Percentiles rank a stretch among this genome's conserved stretches.
Evolutionary conservation across 2,888 invertebrate genomes (phyloP).

Genomic region (Pristionchus maxplancki): DNA sequence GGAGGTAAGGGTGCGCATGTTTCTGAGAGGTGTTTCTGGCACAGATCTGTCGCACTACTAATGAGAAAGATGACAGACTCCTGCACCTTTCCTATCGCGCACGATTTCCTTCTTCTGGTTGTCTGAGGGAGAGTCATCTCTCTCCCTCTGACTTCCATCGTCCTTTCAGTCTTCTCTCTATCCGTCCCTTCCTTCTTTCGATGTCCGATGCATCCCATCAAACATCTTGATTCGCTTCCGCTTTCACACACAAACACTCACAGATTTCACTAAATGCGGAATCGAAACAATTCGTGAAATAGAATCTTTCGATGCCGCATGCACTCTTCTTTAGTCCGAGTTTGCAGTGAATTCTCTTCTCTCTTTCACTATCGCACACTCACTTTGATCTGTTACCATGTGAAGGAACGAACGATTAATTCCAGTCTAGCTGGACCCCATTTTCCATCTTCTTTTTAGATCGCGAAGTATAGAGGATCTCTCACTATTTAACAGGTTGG

Average conservation of each 20-base stretch:
- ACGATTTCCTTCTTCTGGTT: not conserved
- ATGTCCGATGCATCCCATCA: conserved; percentile 34
- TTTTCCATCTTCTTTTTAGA: conserved; percentile 69
- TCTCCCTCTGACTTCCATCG: not conserved
- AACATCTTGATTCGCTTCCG: conserved; percentile 1
- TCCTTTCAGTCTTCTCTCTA: not conserved
- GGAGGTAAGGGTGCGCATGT: conserved; percentile 46
- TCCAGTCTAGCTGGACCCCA: conserved; percentile 41
- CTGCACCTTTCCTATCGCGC: conserved; percentile 18
- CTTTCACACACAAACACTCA: conserved; percentile 45
- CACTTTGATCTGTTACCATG: not conserved
- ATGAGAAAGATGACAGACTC: not conserved
- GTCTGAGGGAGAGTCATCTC: not conserved
- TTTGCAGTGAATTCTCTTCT: conserved; percentile 9
- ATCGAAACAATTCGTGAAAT: not conserved
- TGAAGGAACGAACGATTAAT: not conserved
- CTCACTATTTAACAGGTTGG: conserved; percentile 78
- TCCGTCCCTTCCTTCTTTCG: not conserved
- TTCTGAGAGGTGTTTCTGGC: conserved; percentile 3
- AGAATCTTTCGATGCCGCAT: not conserved
- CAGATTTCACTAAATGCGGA: not conserved
- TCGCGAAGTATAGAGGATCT: conserved; percentile 77
- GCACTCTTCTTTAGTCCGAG: not conserved
- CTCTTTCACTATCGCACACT: not conserved
- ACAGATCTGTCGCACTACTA: conserved; percentile 32